phyloP scores from a whole-genome alignment of 1,140 invertebrate genomes.

The Bombus confusus region DNA sequence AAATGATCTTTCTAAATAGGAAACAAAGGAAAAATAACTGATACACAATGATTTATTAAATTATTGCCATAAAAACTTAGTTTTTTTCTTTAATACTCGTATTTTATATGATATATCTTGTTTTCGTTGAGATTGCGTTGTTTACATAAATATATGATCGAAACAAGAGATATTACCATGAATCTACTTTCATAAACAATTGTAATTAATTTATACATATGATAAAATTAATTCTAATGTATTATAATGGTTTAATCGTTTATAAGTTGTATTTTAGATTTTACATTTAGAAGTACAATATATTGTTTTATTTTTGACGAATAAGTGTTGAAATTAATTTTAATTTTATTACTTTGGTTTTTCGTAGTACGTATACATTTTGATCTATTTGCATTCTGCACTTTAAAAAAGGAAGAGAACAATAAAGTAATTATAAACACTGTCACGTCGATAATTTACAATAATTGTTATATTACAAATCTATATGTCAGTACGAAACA shows the following conservation, averaged over 20 bases:
- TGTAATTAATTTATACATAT: neutral
- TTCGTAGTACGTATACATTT: neutral
- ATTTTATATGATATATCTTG: conserved; percentile 2
- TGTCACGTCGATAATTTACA: neutral
- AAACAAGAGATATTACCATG: neutral
- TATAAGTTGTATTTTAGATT: neutral
- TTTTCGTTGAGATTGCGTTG: neutral
- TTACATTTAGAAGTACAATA: conserved; percentile 18
- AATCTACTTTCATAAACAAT: conserved; percentile 11
- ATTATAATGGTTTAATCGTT: neutral
- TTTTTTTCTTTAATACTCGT: neutral
- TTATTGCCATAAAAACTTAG: conserved; percentile 21
- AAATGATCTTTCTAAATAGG: neutral
- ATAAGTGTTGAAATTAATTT: neutral
- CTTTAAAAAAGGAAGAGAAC: neutral
- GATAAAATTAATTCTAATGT: neutral
- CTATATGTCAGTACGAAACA: neutral
- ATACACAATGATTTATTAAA: conserved; percentile 42
- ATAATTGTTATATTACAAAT: neutral
- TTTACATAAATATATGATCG: neutral
- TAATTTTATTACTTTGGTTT: neutral
- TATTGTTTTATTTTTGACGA: neutral
- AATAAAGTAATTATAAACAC: conserved; percentile 3
- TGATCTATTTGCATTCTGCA: neutral
- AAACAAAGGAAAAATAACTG: conserved; percentile 7